These are phyloP conservation scores for Fratercula arctica DNA, from an alignment of 2,797 vertebrate species.

Conservation along the genomic window DNA sequence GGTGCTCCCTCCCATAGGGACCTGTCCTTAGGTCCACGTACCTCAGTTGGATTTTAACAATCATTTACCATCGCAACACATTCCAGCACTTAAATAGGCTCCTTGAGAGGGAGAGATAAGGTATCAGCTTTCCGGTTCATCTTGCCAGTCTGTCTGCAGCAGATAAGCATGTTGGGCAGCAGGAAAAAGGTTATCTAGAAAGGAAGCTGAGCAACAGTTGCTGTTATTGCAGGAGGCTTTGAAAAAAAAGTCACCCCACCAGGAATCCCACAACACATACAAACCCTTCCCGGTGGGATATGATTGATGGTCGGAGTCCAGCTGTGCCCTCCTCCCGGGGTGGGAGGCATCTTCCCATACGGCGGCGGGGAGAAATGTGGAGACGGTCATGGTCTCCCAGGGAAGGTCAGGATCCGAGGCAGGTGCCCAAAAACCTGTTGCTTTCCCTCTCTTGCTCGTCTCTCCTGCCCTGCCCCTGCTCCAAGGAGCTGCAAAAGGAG, in stretches of 20 bases:
- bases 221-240: slow-evolving; percentile 63
- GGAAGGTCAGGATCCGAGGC: not conserved
- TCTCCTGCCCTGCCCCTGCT: not conserved
- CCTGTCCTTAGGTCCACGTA: not conserved
- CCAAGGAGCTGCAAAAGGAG: not conserved
- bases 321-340: slow-evolving; percentile 23
- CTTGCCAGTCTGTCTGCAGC: slow-evolving; percentile 52
- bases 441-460: not conserved
- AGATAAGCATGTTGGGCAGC: slow-evolving; percentile 52
- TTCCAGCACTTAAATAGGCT: slow-evolving; percentile 63
- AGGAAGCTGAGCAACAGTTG: slow-evolving; percentile 55
- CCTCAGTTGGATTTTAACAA: not conserved
- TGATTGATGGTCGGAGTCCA: slow-evolving; percentile 31
- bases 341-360: not conserved
- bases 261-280: slow-evolving; percentile 18
- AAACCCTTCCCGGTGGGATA: not conserved
- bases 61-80: slow-evolving; percentile 58
- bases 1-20: not conserved
- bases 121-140: slow-evolving; percentile 61
- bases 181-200: slow-evolving; percentile 66
- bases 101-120: slow-evolving; percentile 56
- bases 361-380: not conserved
- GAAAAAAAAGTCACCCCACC: slow-evolving; percentile 30
- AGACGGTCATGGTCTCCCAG: not conserved
- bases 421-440: slow-evolving; percentile 43